phyloP scores from a whole-genome alignment of 2,888 invertebrate species.

The Xanthostigma xanthostigma region DNA sequence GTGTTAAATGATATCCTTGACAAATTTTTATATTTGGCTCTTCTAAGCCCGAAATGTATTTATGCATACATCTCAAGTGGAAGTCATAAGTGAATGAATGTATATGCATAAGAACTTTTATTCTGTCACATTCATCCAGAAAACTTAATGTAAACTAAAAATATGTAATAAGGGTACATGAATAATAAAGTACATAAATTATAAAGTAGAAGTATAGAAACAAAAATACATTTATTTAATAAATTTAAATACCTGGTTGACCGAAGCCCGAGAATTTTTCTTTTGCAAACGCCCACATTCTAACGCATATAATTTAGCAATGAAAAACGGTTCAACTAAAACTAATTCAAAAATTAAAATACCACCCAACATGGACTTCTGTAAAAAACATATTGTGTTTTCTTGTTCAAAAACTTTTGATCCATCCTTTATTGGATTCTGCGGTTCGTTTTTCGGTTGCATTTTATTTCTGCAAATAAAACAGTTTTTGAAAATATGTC shows the following conservation, averaged over 20 bases:
- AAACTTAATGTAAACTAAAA: conserved; percentile 44
- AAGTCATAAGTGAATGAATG: conserved; percentile 68
- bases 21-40: conserved; percentile 30
- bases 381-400: conserved; percentile 33
- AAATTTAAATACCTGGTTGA: conserved; percentile 33
- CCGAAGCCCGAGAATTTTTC: conserved; percentile 33
- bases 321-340: conserved; percentile 55
- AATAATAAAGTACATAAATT: neutral
- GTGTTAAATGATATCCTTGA: conserved; percentile 52
- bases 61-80: conserved; percentile 51
- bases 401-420: neutral
- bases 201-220: neutral
- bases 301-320: conserved; percentile 47
- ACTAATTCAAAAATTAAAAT: conserved; percentile 52
- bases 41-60: conserved; percentile 42
- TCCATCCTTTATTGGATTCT: too few species aligned
- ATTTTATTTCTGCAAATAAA: too few species aligned
- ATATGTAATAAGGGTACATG: conserved; percentile 12
- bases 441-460: too few species aligned
- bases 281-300: conserved; percentile 45
- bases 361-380: conserved; percentile 52
- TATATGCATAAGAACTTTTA: conserved; percentile 54
- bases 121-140: conserved; percentile 50
- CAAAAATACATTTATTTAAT: neutral
- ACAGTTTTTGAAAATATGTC: too few species aligned